Evolutionary conservation across 2,888 invertebrate species (phyloP).

Genomic region (Steinernema carpocapsae): DNA sequence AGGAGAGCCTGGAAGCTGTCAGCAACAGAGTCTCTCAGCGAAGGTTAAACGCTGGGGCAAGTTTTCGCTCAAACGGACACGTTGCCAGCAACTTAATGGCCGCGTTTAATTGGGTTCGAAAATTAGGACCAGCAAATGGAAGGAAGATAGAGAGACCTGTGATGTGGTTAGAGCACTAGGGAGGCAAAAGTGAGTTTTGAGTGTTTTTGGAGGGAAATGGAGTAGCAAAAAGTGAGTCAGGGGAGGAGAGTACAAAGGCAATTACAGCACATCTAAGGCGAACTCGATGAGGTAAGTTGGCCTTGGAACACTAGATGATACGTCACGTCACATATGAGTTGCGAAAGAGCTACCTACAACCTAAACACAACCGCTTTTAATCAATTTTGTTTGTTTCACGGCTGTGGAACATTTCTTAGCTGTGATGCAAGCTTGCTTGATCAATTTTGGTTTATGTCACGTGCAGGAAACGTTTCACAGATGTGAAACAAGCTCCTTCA

Average conservation of each 20-base stretch:
- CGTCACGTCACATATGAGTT: no score
- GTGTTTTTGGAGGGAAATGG: constrained; percentile 6
- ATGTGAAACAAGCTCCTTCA: no score
- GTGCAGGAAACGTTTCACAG: no score
- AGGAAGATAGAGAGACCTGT: not conserved
- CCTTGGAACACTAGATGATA: constrained; percentile 1
- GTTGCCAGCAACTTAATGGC: not conserved
- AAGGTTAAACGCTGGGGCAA: not conserved
- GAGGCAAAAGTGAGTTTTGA: no score
- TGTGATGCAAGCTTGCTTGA: no score
- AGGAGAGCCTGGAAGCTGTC: not conserved
- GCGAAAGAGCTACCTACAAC: no score
- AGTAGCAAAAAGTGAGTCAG: constrained; percentile 6
- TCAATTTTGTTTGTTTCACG: no score
- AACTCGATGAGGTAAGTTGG: constrained; percentile 1
- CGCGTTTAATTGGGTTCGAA: constrained; percentile 29
- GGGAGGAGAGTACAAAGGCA: constrained; percentile 16
- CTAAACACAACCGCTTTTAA: no score
- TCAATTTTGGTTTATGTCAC: no score
- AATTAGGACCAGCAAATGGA: constrained; percentile 27
- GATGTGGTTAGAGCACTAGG: no score
- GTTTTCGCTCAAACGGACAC: not conserved
- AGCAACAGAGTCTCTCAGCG: constrained; percentile 14
- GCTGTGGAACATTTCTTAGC: no score
- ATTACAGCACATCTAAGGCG: not conserved